These are phyloP conservation scores for Zeus faber DNA, from an alignment of 2,113 vertebrate genomes.

Conservation along the genomic window DNA sequence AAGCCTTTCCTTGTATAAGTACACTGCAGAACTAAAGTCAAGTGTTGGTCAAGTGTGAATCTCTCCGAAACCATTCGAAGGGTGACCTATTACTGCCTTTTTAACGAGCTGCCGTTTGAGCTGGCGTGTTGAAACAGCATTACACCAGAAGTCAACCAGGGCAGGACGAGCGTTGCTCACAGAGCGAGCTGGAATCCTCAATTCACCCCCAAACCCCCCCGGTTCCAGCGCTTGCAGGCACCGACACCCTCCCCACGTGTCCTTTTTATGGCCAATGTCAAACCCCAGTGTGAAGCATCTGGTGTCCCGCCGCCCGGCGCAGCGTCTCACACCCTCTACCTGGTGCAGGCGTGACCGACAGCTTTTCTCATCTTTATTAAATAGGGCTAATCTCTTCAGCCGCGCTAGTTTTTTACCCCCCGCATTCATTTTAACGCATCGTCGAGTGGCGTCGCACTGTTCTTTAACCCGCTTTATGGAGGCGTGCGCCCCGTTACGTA, in stretches of 20 bases:
- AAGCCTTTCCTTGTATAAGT: too few species aligned
- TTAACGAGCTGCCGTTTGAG: too few species aligned
- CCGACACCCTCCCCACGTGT: constrained; percentile 31
- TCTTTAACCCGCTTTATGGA: background rate
- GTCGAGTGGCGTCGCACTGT: background rate
- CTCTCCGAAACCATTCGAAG: too few species aligned
- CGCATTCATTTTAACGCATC: background rate
- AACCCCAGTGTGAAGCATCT: constrained; percentile 16
- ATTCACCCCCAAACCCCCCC: too few species aligned
- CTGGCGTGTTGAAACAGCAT: too few species aligned
- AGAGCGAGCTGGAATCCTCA: too few species aligned
- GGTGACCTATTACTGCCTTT: too few species aligned
- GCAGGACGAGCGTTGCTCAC: too few species aligned
- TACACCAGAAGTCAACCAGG: too few species aligned
- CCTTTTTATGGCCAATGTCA: constrained; percentile 19
- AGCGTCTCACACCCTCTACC: constrained; percentile 6
- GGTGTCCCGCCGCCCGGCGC: background rate
- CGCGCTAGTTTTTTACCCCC: background rate
- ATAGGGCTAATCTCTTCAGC: background rate
- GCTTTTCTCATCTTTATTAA: background rate
- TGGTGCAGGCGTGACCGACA: constrained; percentile 11
- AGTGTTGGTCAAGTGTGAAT: too few species aligned
- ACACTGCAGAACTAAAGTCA: too few species aligned
- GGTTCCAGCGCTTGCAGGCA: too few species aligned
- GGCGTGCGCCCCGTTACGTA: background rate